Base-by-base conservation (phyloP, 2,888 invertebrate species). In the Enoplolaimus lenunculus region DNA sequence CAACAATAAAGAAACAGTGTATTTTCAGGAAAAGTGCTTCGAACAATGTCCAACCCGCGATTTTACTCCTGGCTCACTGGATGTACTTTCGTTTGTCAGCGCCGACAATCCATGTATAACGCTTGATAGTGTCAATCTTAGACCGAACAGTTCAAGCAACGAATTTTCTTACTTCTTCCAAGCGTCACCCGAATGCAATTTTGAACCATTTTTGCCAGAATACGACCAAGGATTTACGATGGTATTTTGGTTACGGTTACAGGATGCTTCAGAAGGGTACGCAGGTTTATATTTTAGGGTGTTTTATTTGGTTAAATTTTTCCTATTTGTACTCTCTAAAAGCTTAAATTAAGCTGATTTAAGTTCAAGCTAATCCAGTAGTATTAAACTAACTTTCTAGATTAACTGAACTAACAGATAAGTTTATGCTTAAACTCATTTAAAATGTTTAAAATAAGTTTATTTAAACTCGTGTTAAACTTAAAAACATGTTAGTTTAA, bases 11-110 rank as follows among this genome's bases (percentile, higher is more conserved):
- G n/a, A n/a, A n/a, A n/a, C n/a, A n/a, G 13, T 62, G 7, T 62
- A 30, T 7, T 7, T 62, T n/a, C 64, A 62, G 64, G 64, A 62
- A n/a, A 62, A 62, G 7, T 62, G 64, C 64, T 62, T 16, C 13
- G 30, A 13, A n/a, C 64, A 62, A 7, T 62, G 64, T 62, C 64
- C 64, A 7, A 13, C 64, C 7, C 64, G 64, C 13, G 31, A 30
- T 33, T 62, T 62, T 33, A 62, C 64, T 29, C 64, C 64, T 16
- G 64, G 64, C 64, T 62, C 28, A 29, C 28, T 33, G 13, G 26
- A 62, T 33, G 64, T 62, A 7, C 26, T 62, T 29, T 7, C 64
- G 26, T n/a, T 62, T 7, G 30, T 62, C 30, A n/a, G n/a, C n/a
- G 7, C 28, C 7, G 7, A n/a, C 30, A 62, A 62, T n/a, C 13